These are phyloP conservation scores for Diprion similis DNA, from an alignment of 1,140 invertebrate species.

Conservation along the genomic window DNA sequence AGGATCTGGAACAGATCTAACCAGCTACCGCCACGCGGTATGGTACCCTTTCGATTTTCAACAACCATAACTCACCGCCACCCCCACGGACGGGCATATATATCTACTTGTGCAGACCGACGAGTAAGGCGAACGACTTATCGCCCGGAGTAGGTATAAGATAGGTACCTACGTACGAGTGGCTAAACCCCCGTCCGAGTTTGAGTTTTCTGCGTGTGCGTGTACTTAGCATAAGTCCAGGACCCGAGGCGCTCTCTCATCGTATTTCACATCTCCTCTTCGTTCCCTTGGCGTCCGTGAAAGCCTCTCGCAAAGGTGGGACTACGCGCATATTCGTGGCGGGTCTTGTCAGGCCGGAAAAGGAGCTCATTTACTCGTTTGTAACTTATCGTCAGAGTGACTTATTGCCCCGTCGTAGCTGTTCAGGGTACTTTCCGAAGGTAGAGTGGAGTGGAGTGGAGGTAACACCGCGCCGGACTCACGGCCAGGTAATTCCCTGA, in stretches of 20 bases:
- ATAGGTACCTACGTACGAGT: too few relatives aligned
- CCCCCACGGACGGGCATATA: not conserved
- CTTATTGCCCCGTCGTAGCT: constrained; percentile 32
- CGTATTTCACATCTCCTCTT: constrained; percentile 48
- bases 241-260: constrained; percentile 55
- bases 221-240: constrained; percentile 55
- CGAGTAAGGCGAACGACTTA: not conserved
- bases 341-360: not conserved
- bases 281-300: constrained; percentile 14
- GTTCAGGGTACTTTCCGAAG: not conserved
- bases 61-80: not conserved
- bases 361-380: constrained; percentile 22
- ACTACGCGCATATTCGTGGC: not conserved
- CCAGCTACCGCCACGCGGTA: not conserved
- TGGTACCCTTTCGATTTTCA: not conserved
- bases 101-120: not conserved
- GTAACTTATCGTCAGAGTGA: constrained; percentile 37
- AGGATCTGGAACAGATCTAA: not conserved
- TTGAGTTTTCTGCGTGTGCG: constrained; percentile 27
- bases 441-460: not conserved
- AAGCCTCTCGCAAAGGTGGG: not conserved
- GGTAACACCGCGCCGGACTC: not conserved
- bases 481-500: constrained; percentile 36
- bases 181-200: not conserved
- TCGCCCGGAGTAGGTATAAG: too few relatives aligned